phyloP scores from a whole-genome alignment of 2,888 invertebrate species.

The Lasioglossum morio region DNA sequence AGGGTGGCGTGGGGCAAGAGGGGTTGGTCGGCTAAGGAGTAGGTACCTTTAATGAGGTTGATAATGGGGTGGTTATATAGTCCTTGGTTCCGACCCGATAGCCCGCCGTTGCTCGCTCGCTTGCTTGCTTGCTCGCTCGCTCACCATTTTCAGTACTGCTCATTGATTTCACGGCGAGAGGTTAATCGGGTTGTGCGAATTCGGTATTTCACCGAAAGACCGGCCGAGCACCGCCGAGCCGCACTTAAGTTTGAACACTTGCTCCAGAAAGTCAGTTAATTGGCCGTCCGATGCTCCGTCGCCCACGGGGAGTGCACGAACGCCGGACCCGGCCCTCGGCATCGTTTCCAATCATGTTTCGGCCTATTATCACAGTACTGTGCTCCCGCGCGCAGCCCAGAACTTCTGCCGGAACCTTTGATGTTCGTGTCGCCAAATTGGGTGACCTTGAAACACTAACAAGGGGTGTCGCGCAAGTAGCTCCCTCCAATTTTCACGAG shows the following conservation, averaged over 20 bases:
- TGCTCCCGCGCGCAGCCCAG: background rate
- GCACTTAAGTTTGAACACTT: slow-evolving; percentile 73
- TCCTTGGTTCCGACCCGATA: slow-evolving; percentile 59
- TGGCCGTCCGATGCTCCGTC: slow-evolving; percentile 51
- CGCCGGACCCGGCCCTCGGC: background rate
- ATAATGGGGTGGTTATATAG: slow-evolving; percentile 76
- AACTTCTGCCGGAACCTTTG: slow-evolving; percentile 4
- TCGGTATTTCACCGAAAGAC: slow-evolving; percentile 60
- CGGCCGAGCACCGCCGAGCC: background rate
- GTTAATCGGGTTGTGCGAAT: slow-evolving; percentile 71
- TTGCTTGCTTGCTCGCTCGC: slow-evolving; percentile 20
- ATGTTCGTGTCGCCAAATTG: background rate
- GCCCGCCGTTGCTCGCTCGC: slow-evolving; percentile 30
- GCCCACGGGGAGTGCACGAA: background rate
- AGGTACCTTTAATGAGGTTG: slow-evolving; percentile 78
- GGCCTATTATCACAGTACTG: slow-evolving; percentile 5
- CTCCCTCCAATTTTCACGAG: background rate
- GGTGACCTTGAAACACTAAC: slow-evolving; percentile 7
- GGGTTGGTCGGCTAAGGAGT: slow-evolving; percentile 53
- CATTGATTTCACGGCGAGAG: slow-evolving; percentile 73
- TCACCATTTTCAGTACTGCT: slow-evolving; percentile 60
- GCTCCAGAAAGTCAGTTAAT: slow-evolving; percentile 71
- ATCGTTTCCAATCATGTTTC: slow-evolving; percentile 4
- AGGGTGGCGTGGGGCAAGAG: slow-evolving; percentile 8
- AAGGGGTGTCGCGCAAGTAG: background rate